Evolutionary conservation across 2,113 vertebrate genomes (phyloP).

Genomic region (Numenius arquata): DNA sequence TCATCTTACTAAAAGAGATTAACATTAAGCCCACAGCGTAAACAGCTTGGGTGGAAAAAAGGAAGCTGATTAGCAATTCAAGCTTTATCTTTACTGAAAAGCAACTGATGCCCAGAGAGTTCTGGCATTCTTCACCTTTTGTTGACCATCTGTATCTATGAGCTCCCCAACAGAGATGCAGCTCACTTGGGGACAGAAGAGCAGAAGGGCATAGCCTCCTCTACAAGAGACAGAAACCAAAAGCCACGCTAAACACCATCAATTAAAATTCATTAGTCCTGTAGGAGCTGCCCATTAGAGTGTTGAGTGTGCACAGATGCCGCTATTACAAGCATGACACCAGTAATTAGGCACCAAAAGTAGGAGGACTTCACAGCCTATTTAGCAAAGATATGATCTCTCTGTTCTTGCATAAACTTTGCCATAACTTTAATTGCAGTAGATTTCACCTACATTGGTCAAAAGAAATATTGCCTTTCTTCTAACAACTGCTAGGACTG

Average conservation of each 20-base stretch:
- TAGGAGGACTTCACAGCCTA: constrained; percentile 74
- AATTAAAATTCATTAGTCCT: constrained; percentile 89
- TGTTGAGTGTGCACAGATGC: constrained; percentile 80
- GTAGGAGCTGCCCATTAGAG: constrained; percentile 79
- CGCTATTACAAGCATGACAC: constrained; percentile 70
- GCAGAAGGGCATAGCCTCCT: constrained; percentile 76
- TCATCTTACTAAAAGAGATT: constrained; percentile 66
- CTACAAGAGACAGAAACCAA: constrained; percentile 66
- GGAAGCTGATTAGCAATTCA: constrained; percentile 82
- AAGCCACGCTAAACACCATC: constrained; percentile 78
- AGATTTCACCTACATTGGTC: constrained; percentile 52
- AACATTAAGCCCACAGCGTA: constrained; percentile 61
- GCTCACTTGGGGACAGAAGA: constrained; percentile 71
- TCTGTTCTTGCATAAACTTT: constrained; percentile 69
- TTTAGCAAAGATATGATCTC: constrained; percentile 73
- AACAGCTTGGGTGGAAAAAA: constrained; percentile 75
- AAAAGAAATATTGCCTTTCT: constrained; percentile 65
- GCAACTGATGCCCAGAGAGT: constrained; percentile 67
- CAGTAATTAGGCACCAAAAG: constrained; percentile 77
- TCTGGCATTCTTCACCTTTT: constrained; percentile 79
- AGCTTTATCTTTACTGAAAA: constrained; percentile 76
- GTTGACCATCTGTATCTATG: constrained; percentile 87
- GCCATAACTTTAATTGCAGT: constrained; percentile 63
- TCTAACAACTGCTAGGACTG: constrained; percentile 27
- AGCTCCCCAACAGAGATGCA: constrained; percentile 67